Evolutionary conservation across 2,113 vertebrate genomes (phyloP).

Genomic region (Leucopternis melanops): DNA sequence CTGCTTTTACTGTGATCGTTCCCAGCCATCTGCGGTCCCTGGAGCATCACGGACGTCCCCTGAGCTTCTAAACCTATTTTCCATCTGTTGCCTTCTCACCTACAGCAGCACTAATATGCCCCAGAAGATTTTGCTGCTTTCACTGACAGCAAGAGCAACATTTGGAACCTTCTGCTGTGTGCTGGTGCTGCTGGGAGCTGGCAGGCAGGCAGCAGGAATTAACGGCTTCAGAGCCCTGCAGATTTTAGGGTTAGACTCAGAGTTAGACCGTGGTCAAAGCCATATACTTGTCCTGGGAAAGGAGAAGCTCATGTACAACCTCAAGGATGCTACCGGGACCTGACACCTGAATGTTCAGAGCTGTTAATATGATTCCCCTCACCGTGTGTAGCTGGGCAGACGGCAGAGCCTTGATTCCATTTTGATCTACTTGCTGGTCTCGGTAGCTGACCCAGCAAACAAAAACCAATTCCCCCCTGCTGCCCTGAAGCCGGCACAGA

Average conservation of each 20-base stretch:
- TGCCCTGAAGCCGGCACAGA: not conserved
- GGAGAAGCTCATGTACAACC: not conserved
- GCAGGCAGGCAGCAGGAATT: not conserved
- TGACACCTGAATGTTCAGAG: not conserved
- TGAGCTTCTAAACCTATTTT: slow-evolving; percentile 13
- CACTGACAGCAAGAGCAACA: not conserved
- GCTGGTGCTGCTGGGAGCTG: slow-evolving; percentile 3
- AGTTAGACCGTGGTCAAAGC: rapidly evolving
- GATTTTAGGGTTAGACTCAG: not conserved
- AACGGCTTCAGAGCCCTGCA: not conserved
- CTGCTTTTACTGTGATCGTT: not conserved
- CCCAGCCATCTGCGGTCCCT: slow-evolving; percentile 21
- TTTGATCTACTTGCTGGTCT: not conserved
- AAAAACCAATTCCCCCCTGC: not conserved
- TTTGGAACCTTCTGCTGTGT: not conserved
- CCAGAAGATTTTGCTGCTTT: slow-evolving; percentile 15
- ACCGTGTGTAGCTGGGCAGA: not conserved
- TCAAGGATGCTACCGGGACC: not conserved
- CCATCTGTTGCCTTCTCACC: slow-evolving; percentile 40
- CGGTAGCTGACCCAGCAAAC: not conserved
- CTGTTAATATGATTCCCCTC: not conserved
- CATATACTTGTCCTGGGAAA: not conserved
- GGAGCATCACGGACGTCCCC: not conserved
- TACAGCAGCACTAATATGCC: not conserved
- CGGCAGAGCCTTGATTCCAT: not conserved